These are phyloP conservation scores for Polydesmus complanatus DNA, from an alignment of 2,888 invertebrate species.

Conservation along the genomic window DNA sequence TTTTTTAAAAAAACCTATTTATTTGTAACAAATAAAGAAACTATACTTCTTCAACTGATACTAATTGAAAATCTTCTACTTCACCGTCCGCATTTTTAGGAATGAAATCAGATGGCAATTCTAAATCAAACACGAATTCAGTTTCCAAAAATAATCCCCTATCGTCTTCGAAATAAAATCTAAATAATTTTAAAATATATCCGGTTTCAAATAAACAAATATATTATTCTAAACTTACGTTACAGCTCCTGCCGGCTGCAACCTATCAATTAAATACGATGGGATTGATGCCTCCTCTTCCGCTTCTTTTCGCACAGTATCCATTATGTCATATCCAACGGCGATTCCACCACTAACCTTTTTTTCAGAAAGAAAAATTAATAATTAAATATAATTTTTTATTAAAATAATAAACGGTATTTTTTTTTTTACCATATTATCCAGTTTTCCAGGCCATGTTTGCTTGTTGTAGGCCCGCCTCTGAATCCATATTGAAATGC, in stretches of 20 bases:
- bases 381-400: not conserved
- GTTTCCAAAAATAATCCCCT: constrained; percentile 87
- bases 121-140: constrained; percentile 84
- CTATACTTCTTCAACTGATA: constrained; percentile 55
- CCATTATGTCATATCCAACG: constrained; percentile 71
- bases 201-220: no score
- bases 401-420: not conserved
- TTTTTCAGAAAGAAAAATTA: constrained; percentile 5
- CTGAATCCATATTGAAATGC: constrained; percentile 83
- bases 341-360: constrained; percentile 74
- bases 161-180: constrained; percentile 83
- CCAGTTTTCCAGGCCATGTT: constrained; percentile 91
- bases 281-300: constrained; percentile 88
- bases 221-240: constrained; percentile 43
- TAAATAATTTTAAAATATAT: constrained; percentile 27
- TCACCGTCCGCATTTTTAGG: constrained; percentile 92
- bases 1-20: constrained; percentile 1
- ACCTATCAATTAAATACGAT: constrained; percentile 55
- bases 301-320: constrained; percentile 85
- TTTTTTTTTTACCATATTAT: constrained; percentile 56
- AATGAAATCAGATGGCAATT: constrained; percentile 73
- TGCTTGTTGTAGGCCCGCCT: constrained; percentile 79
- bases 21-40: not conserved
- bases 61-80: constrained; percentile 76
- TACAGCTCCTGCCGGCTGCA: constrained; percentile 64